Percentiles rank a stretch among this genome's conserved stretches.
Evolutionary conservation across 2,797 vertebrate genomes (phyloP).

Genomic region (Chelon auratus): DNA sequence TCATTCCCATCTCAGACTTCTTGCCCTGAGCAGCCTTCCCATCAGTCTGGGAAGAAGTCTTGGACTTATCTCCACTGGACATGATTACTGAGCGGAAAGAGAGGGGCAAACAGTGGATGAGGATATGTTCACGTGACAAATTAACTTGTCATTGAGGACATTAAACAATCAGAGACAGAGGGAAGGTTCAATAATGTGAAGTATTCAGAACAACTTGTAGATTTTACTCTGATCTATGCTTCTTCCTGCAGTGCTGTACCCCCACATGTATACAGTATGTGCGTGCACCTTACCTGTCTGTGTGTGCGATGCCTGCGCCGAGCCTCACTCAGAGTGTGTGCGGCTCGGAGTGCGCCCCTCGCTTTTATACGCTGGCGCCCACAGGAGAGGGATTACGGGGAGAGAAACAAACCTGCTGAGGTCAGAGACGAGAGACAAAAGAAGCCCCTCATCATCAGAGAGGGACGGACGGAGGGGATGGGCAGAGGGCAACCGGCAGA

Average conservation of each 20-base stretch:
- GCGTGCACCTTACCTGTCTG: conserved; percentile 79
- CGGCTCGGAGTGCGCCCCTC: conserved; percentile 52
- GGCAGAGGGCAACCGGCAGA: conserved; percentile 38
- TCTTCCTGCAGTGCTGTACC: background rate
- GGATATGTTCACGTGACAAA: conserved; percentile 1
- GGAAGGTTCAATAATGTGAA: background rate
- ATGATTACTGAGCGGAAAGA: conserved; percentile 79
- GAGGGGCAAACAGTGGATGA: conserved; percentile 10
- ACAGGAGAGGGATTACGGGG: conserved; percentile 80
- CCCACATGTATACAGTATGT: conserved; percentile 16
- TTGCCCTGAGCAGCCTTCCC: conserved; percentile 85
- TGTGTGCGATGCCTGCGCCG: conserved; percentile 74
- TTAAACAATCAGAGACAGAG: background rate
- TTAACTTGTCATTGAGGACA: background rate
- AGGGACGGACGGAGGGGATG: conserved; percentile 55
- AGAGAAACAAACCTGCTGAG: conserved; percentile 84
- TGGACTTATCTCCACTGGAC: conserved; percentile 86
- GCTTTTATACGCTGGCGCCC: conserved; percentile 87
- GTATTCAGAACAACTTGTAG: background rate
- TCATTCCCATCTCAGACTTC: conserved; percentile 85
- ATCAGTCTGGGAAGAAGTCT: conserved; percentile 86
- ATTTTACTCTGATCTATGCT: background rate
- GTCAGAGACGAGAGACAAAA: conserved; percentile 81
- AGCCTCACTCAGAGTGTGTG: conserved; percentile 84
- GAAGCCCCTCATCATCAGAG: conserved; percentile 84